Evolutionary conservation across 2,888 invertebrate genomes (phyloP).

Genomic region (Bruchidius siliquastri): DNA sequence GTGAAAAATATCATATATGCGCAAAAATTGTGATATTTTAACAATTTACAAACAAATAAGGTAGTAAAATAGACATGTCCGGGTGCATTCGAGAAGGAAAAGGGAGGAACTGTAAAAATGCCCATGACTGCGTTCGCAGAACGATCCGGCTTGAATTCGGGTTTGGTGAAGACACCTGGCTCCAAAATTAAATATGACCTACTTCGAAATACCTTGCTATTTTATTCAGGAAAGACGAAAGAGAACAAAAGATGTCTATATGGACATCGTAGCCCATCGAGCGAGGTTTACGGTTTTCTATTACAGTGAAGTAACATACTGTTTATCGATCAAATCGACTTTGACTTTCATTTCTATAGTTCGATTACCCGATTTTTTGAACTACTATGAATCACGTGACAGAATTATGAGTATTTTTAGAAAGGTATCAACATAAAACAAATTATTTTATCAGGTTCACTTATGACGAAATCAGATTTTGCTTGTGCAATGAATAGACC

Average conservation of each 20-base stretch:
- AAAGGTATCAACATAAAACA: constrained; percentile 11
- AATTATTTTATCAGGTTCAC: constrained; percentile 16
- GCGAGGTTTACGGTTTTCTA: background rate
- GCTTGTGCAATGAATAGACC: background rate
- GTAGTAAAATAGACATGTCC: too few relatives aligned
- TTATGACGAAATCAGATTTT: background rate
- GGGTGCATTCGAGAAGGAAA: too few relatives aligned
- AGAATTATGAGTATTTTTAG: constrained; percentile 21
- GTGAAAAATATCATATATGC: too few relatives aligned
- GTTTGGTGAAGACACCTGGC: constrained; percentile 29
- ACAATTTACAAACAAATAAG: too few relatives aligned
- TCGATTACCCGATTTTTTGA: constrained; percentile 7
- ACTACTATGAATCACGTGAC: constrained; percentile 24
- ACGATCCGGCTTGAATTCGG: too few relatives aligned
- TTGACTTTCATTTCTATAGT: background rate
- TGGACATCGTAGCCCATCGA: background rate
- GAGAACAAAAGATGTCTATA: background rate
- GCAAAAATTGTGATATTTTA: too few relatives aligned
- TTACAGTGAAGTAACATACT: background rate
- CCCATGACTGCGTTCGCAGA: too few relatives aligned
- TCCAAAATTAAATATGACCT: constrained; percentile 41
- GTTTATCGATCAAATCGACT: background rate
- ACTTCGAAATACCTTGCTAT: constrained; percentile 19
- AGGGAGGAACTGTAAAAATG: too few relatives aligned
- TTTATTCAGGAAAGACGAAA: background rate